phyloP scores from a whole-genome alignment of 2,797 vertebrate genomes.

The Ptychobarbus kaznakovi region DNA sequence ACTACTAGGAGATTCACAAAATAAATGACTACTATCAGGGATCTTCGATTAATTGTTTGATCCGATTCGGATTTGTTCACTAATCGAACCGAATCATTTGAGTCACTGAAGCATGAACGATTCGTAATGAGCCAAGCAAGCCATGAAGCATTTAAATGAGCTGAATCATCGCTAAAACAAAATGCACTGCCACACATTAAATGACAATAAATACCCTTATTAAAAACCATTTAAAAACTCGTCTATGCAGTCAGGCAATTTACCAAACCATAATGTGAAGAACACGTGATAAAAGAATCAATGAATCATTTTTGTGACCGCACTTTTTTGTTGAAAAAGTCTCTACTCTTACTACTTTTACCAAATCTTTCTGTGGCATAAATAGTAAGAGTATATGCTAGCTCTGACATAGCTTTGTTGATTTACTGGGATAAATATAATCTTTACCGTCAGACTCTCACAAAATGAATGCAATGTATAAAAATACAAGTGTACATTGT shows the following conservation, averaged over 20 bases:
- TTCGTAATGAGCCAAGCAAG: neutral
- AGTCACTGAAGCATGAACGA: neutral
- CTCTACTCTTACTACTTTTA: neutral
- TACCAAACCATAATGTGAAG: neutral
- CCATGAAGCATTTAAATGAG: neutral
- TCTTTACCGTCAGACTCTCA: neutral
- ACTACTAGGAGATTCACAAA: neutral
- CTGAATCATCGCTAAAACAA: neutral
- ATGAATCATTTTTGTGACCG: neutral
- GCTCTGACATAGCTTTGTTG: neutral
- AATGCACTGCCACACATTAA: neutral
- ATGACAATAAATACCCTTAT: neutral
- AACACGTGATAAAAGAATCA: neutral
- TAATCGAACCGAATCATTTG: neutral
- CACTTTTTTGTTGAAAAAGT: neutral
- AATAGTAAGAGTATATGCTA: neutral
- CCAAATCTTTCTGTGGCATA: neutral
- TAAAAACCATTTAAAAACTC: neutral
- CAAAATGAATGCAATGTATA: too few species aligned
- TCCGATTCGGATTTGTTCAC: neutral
- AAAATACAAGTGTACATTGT: neutral
- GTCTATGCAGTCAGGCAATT: neutral
- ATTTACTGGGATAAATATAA: neutral
- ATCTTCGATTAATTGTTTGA: neutral
- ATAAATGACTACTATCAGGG: neutral